Base-by-base conservation (phyloP, 2,797 vertebrate species). In the Crotalus adamanteus region DNA sequence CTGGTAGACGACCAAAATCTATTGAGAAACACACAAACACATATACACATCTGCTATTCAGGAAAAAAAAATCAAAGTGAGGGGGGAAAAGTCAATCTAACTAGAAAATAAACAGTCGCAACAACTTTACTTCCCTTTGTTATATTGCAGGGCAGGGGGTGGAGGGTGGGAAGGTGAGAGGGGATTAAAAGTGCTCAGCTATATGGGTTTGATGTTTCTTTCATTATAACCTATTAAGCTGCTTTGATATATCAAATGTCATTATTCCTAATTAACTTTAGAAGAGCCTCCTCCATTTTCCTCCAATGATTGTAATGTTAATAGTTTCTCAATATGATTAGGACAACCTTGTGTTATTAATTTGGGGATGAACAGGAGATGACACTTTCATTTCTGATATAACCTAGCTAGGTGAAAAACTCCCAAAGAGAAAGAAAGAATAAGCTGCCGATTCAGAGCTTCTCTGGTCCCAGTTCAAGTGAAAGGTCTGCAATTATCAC, bases 141-240 rank as follows among this genome's bases (percentile, higher is more conserved):
- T 53, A 53, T 53, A 53, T 9, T 53, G 51, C 8, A 9, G 51
- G 51, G 51, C 1, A 6, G 31, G 31, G 6, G 13, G 0, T 51
- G 47, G 6, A 7, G 51, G 1, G 5, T 6, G 13, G 3, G 42
- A 9, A 0, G 0, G 1, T 2, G 9, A 6, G 1, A 47, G 59
- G 12, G 4, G 2, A 22, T 63, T 65, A 69, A 89, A 78, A 78
- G 53, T 55, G 20, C n/a, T 14, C 22, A 26, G n/a, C 13, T 89
- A 4, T 89, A 28, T 28, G 60, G 37, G 37, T 47, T 55, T 28
- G 42, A 26, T 28, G 14, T n/a, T 51, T 65, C 14, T 69, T 9
- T 89, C 60, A 8, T 83, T 25, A 83, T 83, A 78, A 59, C 16
- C 55, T 60, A 18, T 28, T 83, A 57, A 83, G 83, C 78, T 42